Percentiles rank a stretch among this genome's conserved stretches.
phyloP scores from a whole-genome alignment of 2,797 vertebrate genomes.

The Micromesistius poutassou region DNA sequence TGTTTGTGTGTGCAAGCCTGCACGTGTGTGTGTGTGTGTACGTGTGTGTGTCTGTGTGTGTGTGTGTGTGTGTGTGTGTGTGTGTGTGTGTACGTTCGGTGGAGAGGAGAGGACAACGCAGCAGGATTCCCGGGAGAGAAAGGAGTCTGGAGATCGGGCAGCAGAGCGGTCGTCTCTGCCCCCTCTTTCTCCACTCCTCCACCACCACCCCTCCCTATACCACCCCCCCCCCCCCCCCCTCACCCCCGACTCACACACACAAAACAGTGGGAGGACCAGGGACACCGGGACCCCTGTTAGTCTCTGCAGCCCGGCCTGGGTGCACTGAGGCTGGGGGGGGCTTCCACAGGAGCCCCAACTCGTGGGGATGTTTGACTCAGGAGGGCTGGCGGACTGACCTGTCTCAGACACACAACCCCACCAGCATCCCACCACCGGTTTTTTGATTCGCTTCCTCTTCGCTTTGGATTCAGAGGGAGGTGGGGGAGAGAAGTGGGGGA shows the following conservation, averaged over 20 bases:
- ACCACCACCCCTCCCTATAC: too few relatives aligned
- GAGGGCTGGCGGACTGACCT: constrained; percentile 56
- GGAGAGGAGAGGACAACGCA: constrained; percentile 67
- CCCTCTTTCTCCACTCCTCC: constrained; percentile 55
- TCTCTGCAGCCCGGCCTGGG: constrained; percentile 53
- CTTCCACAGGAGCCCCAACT: constrained; percentile 57
- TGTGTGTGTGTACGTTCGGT: constrained; percentile 51
- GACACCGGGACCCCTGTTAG: constrained; percentile 52
- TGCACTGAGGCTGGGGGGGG: constrained; percentile 44
- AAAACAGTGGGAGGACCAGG: constrained; percentile 52
- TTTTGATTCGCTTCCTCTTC: constrained; percentile 39
- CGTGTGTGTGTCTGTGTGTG: constrained; percentile 29
- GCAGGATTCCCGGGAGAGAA: constrained; percentile 66
- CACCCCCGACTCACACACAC: too few relatives aligned
- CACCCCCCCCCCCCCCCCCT: too few relatives aligned
- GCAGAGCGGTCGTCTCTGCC: constrained; percentile 55
- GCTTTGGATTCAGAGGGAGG: constrained; percentile 56
- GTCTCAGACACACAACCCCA: constrained; percentile 44
- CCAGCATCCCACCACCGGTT: constrained; percentile 25
- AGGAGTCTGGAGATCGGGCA: constrained; percentile 64
- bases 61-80: constrained; percentile 22
- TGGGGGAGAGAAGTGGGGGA: constrained; percentile 62
- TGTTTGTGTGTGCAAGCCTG: constrained; percentile 24
- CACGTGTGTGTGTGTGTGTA: constrained; percentile 43
- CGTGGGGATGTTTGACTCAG: constrained; percentile 62